phyloP scores from a whole-genome alignment of 2,888 invertebrate species.

The Hydrotaea cyrtoneurina region DNA sequence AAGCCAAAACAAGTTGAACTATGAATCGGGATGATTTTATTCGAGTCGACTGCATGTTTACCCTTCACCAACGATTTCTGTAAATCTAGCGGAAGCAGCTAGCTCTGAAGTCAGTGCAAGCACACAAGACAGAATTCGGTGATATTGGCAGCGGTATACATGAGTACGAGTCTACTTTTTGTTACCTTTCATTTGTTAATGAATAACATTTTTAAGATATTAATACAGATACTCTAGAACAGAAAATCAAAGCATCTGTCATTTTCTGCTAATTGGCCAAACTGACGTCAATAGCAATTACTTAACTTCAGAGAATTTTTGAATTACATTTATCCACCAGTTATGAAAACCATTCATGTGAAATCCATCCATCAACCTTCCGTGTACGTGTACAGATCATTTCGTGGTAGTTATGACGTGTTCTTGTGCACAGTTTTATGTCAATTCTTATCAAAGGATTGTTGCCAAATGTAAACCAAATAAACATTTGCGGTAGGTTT shows the following conservation, averaged over 20 bases:
- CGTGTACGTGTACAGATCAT: background rate
- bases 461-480: slow-evolving; percentile 35
- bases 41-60: background rate
- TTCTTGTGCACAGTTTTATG: slow-evolving; percentile 1
- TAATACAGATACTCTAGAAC: too few species aligned
- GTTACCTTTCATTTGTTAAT: too few species aligned
- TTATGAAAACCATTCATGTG: background rate
- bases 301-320: background rate
- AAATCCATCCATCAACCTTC: background rate
- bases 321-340: background rate
- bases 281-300: background rate
- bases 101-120: too few species aligned
- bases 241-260: too few species aligned
- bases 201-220: too few species aligned
- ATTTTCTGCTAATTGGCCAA: too few species aligned
- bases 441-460: slow-evolving; percentile 33
- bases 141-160: too few species aligned
- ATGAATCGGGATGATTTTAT: background rate
- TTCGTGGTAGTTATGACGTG: slow-evolving; percentile 11
- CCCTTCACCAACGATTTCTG: background rate
- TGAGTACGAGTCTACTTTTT: too few species aligned
- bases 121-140: too few species aligned
- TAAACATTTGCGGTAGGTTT: slow-evolving; percentile 22
- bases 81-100: background rate
- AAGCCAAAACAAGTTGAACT: background rate